Evolutionary conservation across 2,113 vertebrate species (phyloP).

Genomic region (Gallinago jamesoni): DNA sequence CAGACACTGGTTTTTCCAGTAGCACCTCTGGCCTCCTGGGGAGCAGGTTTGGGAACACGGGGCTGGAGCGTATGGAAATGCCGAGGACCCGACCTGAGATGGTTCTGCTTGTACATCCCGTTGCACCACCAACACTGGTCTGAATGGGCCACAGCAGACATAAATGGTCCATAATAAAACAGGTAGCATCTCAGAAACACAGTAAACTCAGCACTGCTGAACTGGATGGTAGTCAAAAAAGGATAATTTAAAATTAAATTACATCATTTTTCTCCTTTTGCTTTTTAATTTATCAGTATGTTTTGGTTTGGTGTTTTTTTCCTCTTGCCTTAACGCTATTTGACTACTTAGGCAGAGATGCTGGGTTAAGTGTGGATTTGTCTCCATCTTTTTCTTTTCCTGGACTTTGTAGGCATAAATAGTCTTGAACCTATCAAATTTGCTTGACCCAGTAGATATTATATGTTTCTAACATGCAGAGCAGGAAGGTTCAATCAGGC

Average conservation of each 20-base stretch:
- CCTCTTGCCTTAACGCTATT: background rate
- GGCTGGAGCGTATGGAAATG: background rate
- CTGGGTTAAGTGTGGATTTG: background rate
- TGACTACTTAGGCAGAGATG: background rate
- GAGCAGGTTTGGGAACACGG: background rate
- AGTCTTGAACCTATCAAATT: background rate
- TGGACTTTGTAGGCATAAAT: background rate
- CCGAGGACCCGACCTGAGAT: background rate
- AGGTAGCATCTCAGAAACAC: background rate
- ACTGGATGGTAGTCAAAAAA: background rate
- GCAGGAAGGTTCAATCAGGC: fast-evolving
- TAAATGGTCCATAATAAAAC: background rate
- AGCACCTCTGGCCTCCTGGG: background rate
- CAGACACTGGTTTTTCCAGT: background rate
- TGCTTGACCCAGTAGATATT: background rate
- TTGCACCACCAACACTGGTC: background rate
- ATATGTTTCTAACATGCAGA: too few relatives aligned
- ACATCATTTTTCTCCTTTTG: background rate
- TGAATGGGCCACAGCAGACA: background rate
- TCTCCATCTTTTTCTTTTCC: background rate
- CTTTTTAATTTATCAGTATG: background rate
- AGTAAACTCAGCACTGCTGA: background rate
- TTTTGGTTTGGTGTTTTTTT: background rate
- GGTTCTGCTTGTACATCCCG: background rate
- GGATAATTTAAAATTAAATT: background rate